A percentile compares a stretch with the other conserved stretches of the same genome.
Conservation (phyloP, 2,888 invertebrate species). For the Chrysomela aeneicollis region DNA sequence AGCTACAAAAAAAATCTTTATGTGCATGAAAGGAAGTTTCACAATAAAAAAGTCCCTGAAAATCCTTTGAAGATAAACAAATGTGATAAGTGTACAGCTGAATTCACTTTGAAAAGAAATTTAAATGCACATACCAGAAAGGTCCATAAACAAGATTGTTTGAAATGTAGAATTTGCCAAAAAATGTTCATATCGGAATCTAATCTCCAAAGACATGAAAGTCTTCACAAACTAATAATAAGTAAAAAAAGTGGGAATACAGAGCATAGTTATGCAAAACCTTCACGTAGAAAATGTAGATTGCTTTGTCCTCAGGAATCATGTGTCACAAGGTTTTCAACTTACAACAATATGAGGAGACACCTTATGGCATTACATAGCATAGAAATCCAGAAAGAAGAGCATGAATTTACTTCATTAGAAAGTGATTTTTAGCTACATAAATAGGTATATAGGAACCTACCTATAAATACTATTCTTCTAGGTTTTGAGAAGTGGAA, state of each 20-base stretch:
- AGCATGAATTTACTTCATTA: conserved; percentile 14
- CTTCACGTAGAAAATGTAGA: too few relatives aligned
- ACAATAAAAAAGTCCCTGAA: conserved; percentile 11
- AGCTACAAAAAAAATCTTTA: conserved; percentile 12
- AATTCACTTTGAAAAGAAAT: conserved; percentile 8
- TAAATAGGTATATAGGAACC: too few relatives aligned
- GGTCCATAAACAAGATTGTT: conserved; percentile 5
- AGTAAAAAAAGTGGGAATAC: too few relatives aligned
- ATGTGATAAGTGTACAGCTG: conserved; percentile 11
- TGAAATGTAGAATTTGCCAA: too few relatives aligned
- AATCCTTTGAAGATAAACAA: background rate
- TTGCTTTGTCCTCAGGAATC: too few relatives aligned
- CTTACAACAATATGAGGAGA: conserved; percentile 8
- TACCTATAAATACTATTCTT: too few relatives aligned
- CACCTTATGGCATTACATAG: conserved; percentile 9
- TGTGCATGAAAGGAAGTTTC: conserved; percentile 16
- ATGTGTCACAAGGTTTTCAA: background rate
- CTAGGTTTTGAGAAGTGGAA: conserved; percentile 21
- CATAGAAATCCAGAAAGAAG: conserved; percentile 12
- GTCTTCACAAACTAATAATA: too few relatives aligned
- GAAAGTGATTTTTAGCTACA: conserved; percentile 20
- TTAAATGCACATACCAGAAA: conserved; percentile 7
- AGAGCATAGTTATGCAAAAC: too few relatives aligned
- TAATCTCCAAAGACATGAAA: too few relatives aligned
- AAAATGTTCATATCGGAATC: too few relatives aligned